These are phyloP conservation scores for Axinella damicornis DNA, from an alignment of 37 sponge, comb jelly and placozoan species.

Conservation along the genomic window DNA sequence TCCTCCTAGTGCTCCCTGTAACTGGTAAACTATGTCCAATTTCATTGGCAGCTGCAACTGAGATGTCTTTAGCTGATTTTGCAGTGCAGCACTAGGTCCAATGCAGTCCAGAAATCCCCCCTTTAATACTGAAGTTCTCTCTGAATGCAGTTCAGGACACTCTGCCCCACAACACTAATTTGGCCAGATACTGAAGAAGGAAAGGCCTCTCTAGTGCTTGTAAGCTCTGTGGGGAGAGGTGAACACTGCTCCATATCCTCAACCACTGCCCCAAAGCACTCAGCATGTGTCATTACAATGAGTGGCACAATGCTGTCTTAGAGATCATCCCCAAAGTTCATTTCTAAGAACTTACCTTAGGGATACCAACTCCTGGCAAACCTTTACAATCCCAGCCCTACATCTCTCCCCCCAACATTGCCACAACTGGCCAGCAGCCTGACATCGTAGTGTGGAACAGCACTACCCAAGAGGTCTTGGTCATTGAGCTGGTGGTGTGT, in stretches of 20 bases:
- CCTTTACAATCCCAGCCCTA: neutral
- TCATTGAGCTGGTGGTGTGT: slow-evolving; percentile 9
- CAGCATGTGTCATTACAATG: slow-evolving; percentile 19
- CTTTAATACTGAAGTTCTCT: slow-evolving; percentile 10
- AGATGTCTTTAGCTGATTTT: too few species aligned
- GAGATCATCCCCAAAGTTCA: neutral
- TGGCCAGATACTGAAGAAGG: slow-evolving; percentile 8
- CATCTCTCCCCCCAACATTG: slow-evolving; percentile 18
- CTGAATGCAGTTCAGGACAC: slow-evolving; percentile 19
- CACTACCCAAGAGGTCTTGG: neutral
- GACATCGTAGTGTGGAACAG: slow-evolving; percentile 12
- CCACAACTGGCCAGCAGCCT: slow-evolving; percentile 12
- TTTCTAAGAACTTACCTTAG: neutral
- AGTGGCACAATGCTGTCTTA: slow-evolving; percentile 18
- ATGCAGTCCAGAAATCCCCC: neutral
- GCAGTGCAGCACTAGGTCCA: slow-evolving; percentile 10
- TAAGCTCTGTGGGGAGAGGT: slow-evolving; percentile 19
- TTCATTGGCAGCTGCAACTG: too few species aligned
- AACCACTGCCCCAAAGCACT: slow-evolving; percentile 32
- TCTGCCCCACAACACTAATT: slow-evolving; percentile 32
- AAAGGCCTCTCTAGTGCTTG: neutral
- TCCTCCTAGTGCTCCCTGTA: too few species aligned
- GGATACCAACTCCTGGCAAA: slow-evolving; percentile 1
- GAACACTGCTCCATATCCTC: slow-evolving; percentile 10
- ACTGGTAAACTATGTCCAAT: too few species aligned